Evolutionary conservation across 2,113 vertebrate species (phyloP), one percentile per base, ranked within the genome.

Genomic region (Odobenus rosmarus): DNA sequence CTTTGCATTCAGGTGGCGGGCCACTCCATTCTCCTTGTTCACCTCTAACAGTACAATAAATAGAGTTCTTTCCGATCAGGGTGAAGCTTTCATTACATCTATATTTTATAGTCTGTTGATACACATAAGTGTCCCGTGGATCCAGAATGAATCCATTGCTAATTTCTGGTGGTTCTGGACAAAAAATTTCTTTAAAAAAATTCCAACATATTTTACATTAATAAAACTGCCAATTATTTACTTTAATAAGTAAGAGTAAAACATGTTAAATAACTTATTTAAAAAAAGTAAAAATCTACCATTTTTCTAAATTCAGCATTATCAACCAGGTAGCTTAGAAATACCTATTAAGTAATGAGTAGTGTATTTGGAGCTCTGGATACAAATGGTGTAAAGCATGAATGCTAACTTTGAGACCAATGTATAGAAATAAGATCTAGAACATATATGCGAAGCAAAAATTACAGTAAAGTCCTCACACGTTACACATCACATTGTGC

Each of bases 121-220:
- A 77, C 4, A 0, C 0, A 0, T 98, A 98, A 31, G 5, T n/a
- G 0, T n/a, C 13, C 2, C 9, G 11, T 57, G 90, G 31, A 1
- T 19, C 46, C 14, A 2, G 10, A n/a, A 97, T 92, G 6, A 0
- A 0, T 77, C 95, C 98, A 26, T 96, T 87, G 2, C 33, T 8
- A 81, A 97, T 82, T 33, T n/a, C 1, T 81, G 90, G 88, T 88
- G 97, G 97, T 2, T 92, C 67, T n/a, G 49, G 76, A 77, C 96
- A 98, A 46, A 49, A 4, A 77, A 97, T 95, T 92, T 64, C 97
- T 98, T 92, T 16, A 62, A 87, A 96, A 97, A 93, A 67, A 88
- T 61, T 46, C 39, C 16, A 96, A 59, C 23, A 77, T 55, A 19
- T 51, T 96, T 97, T 53, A 81, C 74, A 42, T 72, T 19, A 84